Base-by-base conservation (phyloP, 2,888 invertebrate species). In the Phyllotreta cruciferae region DNA sequence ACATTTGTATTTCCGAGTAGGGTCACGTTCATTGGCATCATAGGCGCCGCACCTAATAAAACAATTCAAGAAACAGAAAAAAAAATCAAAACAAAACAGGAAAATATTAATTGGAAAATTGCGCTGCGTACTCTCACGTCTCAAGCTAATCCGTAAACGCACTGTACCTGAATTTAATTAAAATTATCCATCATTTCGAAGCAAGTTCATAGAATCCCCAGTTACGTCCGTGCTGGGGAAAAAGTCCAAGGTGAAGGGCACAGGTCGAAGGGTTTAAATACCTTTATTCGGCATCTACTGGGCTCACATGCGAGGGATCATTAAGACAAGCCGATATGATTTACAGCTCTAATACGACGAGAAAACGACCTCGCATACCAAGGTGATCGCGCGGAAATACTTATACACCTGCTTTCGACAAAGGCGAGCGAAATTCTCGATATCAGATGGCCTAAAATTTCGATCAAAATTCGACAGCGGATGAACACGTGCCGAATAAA, bases 281-380 rank as follows among this genome's bases (percentile, higher is more conserved):
- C 42, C 41, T 10, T 54, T 24, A 42, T 39, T 39, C 10, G 10
- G 36, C 54, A 54, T 57, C 47, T 44, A 52, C 45, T 37, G 42
- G 13, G 41, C 42, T 55, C 49, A 39, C 63, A 60, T 52, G 60
- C 60, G 55, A 44, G 55, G 63, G 24, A 63, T 63, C 63, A 63
- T 63, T 63, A 63, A 24, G 45, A 63, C 60, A 60, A 42, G 49
- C 45, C 47, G 47, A 58, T 63, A 60, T 63, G 63, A 63, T 63
- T 63, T 63, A 63, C 55, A 11, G 56, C 55, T 49, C 42, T 60
- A 63, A 63, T 63, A 63, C 60, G 50, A 50, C 37, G 11, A 50
- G 60, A 56, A 56, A 60, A 49, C 42, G 60, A 42, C 55, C 44
- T 34, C 38, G 60, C 60, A 63, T 63, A 63, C 60, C 63, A 55